Evolutionary conservation across 2,113 vertebrate genomes (phyloP), one percentile per base, ranked within the genome.

Genomic region (Gambusia affinis): DNA sequence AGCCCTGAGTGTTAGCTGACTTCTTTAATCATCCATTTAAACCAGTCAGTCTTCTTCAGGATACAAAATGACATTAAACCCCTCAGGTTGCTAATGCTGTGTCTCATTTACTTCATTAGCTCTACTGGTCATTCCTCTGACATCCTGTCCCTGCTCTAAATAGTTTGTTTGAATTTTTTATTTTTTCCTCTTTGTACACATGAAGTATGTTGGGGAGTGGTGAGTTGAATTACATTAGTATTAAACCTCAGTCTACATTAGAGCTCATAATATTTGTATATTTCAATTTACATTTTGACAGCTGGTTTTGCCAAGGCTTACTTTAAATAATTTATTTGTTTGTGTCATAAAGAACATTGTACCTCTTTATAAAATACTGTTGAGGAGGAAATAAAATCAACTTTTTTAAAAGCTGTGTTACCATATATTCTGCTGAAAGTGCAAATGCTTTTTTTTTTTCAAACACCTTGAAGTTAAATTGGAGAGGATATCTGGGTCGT

Each of bases 401-500:
- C 11, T 30, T 29, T 27, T 65, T 39, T 15, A 67, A 28, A 44
- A 28, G 39, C 67, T 60, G 14, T 60, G 8, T 63, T 64, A 14
- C 51, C 24, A 1, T 57, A 1, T 51, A 28, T 79, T 85, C 69
- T 72, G 77, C 81, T 87, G 63, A 81, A 82, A 83, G 62, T 71
- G 47, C 73, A 47, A 87, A 76, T 75, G 60, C 47, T 75, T 89
- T 66, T 82, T 66, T 76, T 81, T 88, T 77, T 72, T 27, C 27
- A 79, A 81, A 62, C 78, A 85, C 82, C 87, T 78, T 83, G 82
- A 83, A 87, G 84, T 85, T 77, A 85, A 85, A 91, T 90, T 78
- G 82, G 73, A 51, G 29, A 74, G 69, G 75, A 82, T 78, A 75
- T 88, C 61, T 72, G 44, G 65, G 73, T 83, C 70, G 84, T 67